Conservation (phyloP, 2,888 invertebrate species). For the Campaea margaritaria region DNA sequence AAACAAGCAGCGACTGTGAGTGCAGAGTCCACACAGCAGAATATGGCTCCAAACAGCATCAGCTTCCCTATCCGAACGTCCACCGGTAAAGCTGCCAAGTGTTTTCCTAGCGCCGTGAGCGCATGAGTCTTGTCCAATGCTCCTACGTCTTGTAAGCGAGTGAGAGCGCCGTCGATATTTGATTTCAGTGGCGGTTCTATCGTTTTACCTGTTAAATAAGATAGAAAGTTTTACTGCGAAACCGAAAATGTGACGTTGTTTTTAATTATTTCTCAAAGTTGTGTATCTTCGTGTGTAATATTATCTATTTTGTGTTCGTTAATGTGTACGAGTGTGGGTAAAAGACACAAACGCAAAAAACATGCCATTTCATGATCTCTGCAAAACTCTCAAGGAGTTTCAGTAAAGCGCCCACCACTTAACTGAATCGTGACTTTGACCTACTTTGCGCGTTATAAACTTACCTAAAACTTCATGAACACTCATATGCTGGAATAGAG, state of each 20-base stretch:
- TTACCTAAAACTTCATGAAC: conserved; percentile 83
- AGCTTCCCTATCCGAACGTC: conserved; percentile 97
- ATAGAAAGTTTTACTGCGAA: neutral
- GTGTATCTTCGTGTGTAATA: too few relatives aligned
- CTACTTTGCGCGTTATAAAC: too few relatives aligned
- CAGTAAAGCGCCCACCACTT: too few relatives aligned
- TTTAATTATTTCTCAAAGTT: too few relatives aligned
- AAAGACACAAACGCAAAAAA: too few relatives aligned
- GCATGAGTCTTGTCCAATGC: conserved; percentile 90
- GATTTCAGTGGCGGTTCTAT: conserved; percentile 90
- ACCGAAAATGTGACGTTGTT: too few relatives aligned
- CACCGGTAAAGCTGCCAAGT: conserved; percentile 94
- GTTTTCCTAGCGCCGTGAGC: conserved; percentile 94
- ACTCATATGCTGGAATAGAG: conserved; percentile 75
- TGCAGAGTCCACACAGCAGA: conserved; percentile 96
- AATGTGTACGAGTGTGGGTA: too few relatives aligned
- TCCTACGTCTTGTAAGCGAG: conserved; percentile 90
- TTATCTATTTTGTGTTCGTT: too few relatives aligned
- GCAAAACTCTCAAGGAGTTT: too few relatives aligned
- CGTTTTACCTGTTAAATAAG: conserved; percentile 81
- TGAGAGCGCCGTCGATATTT: conserved; percentile 88
- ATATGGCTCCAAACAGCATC: conserved; percentile 95
- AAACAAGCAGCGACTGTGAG: conserved; percentile 95
- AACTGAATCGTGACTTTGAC: too few relatives aligned
- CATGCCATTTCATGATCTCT: too few relatives aligned